Percentiles rank a stretch among this genome's conserved stretches.
phyloP scores from a whole-genome alignment of 2,888 invertebrate genomes.

The Didymodactylos carnosus region DNA sequence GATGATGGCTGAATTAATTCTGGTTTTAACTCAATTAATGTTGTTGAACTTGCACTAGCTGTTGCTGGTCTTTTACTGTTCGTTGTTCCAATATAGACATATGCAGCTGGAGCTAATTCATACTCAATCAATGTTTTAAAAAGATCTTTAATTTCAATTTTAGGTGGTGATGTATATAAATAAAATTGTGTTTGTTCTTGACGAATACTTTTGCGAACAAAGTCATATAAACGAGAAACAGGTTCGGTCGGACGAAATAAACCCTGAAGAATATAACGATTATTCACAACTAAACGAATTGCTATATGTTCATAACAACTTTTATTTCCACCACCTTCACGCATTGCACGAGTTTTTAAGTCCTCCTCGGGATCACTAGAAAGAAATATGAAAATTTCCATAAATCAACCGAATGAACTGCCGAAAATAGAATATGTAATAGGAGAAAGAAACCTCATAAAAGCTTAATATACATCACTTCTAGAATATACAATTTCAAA shows the following conservation, averaged over 20 bases:
- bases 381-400: no score
- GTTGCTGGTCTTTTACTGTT: no score
- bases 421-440: no score
- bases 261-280: slow-evolving; percentile 63
- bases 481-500: no score
- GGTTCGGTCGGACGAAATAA: slow-evolving; percentile 54
- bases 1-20: background rate
- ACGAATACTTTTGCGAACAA: slow-evolving; percentile 50
- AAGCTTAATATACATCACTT: no score
- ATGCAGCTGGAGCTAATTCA: slow-evolving; percentile 5
- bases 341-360: slow-evolving; percentile 47
- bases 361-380: slow-evolving; percentile 51
- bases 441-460: background rate
- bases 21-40: no score
- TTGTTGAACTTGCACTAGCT: no score
- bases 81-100: background rate
- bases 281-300: slow-evolving; percentile 65
- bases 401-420: no score
- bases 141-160: slow-evolving; percentile 42
- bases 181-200: slow-evolving; percentile 45
- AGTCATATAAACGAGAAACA: slow-evolving; percentile 49
- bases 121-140: slow-evolving; percentile 23
- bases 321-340: slow-evolving; percentile 44
- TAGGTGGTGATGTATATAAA: slow-evolving; percentile 64
- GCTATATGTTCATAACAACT: slow-evolving; percentile 54